phyloP scores from a whole-genome alignment of 2,797 vertebrate genomes.

The Darevskia mixta region DNA sequence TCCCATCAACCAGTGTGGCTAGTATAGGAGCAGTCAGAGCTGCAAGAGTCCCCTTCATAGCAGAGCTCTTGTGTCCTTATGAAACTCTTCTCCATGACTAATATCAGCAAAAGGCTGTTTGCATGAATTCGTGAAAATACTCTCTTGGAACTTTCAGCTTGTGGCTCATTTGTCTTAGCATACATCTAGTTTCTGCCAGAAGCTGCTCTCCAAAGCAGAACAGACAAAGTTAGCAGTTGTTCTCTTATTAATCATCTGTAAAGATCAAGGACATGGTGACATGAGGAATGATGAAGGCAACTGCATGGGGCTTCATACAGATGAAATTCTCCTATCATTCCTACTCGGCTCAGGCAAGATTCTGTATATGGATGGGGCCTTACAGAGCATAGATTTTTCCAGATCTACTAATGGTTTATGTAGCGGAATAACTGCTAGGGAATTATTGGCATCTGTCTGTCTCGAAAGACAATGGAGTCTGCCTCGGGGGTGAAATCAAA shows the following conservation, averaged over 20 bases:
- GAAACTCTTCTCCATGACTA: constrained; percentile 11
- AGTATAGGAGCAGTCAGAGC: neutral
- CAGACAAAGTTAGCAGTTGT: constrained; percentile 39
- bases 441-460: too few relatives aligned
- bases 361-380: neutral
- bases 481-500: too few relatives aligned
- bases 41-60: neutral
- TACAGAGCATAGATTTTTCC: neutral
- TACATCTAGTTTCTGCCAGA: constrained; percentile 52
- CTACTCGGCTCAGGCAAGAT: neutral
- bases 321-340: constrained; percentile 9
- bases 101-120: neutral
- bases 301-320: neutral
- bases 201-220: constrained; percentile 29
- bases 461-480: too few relatives aligned
- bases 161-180: constrained; percentile 49
- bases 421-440: neutral
- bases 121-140: constrained; percentile 51
- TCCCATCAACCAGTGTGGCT: neutral
- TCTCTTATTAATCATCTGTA: constrained; percentile 38
- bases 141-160: constrained; percentile 61
- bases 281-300: constrained; percentile 34
- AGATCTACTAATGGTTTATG: neutral
- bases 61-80: neutral
- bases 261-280: constrained; percentile 11